Base-by-base conservation (phyloP, 2,113 vertebrate species). In the Columba livia region DNA sequence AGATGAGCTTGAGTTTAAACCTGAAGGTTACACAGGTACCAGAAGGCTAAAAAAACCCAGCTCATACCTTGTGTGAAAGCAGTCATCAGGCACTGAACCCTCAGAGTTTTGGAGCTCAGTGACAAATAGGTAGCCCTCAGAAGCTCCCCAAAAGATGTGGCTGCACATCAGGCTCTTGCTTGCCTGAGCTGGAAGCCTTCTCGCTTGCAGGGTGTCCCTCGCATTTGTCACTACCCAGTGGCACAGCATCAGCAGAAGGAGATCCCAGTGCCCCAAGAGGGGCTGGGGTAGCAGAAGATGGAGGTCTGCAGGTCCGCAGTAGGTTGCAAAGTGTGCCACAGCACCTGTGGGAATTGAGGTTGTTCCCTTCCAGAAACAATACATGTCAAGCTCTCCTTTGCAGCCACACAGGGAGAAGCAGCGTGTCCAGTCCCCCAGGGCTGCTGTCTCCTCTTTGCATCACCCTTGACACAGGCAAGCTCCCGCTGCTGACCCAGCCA, bases 161-260 rank as follows among this genome's bases (percentile, higher is more conserved):
- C 50, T 60, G 57, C 14, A 34, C 28, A 15, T 24, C 10, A 9
- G 18, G 54, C 18, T 72, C 36, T 62, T 53, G n/a, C 26, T 62
- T 64, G 50, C 36, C 44, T 48, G 26, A 69, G 66, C 25, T 50
- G 66, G 38, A 58, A 54, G n/a, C 20, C n/a, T 54, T 21, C 25
- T 71, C 57, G 21, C 21, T 21, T 10, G 31, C 48, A 5, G 23
- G 12, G 13, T 29, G 18, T 12, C 21, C 11, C 53, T 79, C 2
- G 0, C 32, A 18, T 34, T 79, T 5, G 0, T 57, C 1, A 1
- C 34, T 38, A 19, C 26, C n/a, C 0, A 0, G 28, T 25, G 78
- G 28, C 42, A 64, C 50, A 28, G 21, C 36, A 26, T 15, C 42
- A 29, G 19, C 1, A 0, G 15, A 31, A 66, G 16, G 28, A 79